Percentiles rank a stretch among this genome's conserved stretches.
Evolutionary conservation across 1,140 invertebrate genomes (phyloP).

Genomic region (Harpegnathos saltator): DNA sequence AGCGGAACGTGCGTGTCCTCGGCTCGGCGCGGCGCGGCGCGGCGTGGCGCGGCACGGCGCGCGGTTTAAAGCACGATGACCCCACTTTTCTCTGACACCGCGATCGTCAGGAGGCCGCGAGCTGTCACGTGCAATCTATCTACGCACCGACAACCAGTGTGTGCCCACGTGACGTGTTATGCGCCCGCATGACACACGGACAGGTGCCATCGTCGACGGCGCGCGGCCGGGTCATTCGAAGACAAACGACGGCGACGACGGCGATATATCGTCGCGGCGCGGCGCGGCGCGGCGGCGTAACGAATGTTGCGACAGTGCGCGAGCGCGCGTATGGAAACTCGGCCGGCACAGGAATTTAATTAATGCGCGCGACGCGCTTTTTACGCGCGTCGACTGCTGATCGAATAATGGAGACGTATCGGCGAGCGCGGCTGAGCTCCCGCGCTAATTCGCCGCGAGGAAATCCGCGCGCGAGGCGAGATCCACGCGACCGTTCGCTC

Average conservation of each 20-base stretch:
- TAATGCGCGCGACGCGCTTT: constrained; percentile 16
- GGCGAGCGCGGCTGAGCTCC: neutral
- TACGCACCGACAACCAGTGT: constrained; percentile 59
- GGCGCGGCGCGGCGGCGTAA: constrained; percentile 18
- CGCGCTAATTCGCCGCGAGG: neutral
- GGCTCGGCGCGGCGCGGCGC: too few relatives aligned
- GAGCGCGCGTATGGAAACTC: constrained; percentile 12
- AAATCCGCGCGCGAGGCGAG: too few relatives aligned
- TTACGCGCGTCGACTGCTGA: neutral
- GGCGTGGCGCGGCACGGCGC: too few relatives aligned
- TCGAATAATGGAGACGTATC: neutral
- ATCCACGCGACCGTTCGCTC: too few relatives aligned
- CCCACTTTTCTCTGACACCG: constrained; percentile 65
- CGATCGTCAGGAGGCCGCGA: constrained; percentile 63
- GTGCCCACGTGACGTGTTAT: constrained; percentile 70
- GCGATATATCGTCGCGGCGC: constrained; percentile 41
- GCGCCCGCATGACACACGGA: constrained; percentile 70
- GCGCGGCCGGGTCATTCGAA: constrained; percentile 66
- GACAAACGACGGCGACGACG: constrained; percentile 62
- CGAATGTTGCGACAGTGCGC: neutral
- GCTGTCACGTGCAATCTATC: constrained; percentile 69
- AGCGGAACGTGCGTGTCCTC: too few relatives aligned
- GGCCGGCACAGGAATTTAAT: constrained; percentile 29
- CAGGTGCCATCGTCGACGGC: constrained; percentile 72
- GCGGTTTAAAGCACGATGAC: constrained; percentile 70